Conservation (phyloP, 2,113 vertebrate species). For the Arizona elegans region DNA sequence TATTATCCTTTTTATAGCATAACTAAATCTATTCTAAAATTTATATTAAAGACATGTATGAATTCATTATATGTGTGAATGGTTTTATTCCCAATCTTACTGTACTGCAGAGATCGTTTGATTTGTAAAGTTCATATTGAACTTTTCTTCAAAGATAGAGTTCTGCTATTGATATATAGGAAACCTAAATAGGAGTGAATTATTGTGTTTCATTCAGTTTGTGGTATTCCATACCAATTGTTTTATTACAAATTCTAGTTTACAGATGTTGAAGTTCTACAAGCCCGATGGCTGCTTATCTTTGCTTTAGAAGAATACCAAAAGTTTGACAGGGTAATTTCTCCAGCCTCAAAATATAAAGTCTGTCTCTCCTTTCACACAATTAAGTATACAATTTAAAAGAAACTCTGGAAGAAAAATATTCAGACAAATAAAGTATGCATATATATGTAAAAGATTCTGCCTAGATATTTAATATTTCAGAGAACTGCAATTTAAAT, state of each 20-base stretch:
- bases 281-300: neutral
- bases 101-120: neutral
- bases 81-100: neutral
- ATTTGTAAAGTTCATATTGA: neutral
- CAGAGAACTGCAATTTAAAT: neutral
- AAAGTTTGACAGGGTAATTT: neutral
- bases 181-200: neutral
- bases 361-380: too few relatives aligned
- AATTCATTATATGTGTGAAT: neutral
- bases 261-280: neutral
- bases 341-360: neutral
- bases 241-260: neutral
- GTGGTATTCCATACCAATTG: neutral
- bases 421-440: neutral
- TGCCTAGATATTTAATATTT: neutral
- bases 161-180: neutral
- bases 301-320: neutral
- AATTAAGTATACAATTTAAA: neutral
- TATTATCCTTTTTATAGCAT: neutral
- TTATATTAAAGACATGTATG: neutral
- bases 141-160: neutral
- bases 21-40: neutral
- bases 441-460: neutral
- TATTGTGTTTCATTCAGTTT: neutral
- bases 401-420: neutral